Base-by-base conservation (phyloP, 2,888 invertebrate genomes). In the Stictocephala bisonia region DNA sequence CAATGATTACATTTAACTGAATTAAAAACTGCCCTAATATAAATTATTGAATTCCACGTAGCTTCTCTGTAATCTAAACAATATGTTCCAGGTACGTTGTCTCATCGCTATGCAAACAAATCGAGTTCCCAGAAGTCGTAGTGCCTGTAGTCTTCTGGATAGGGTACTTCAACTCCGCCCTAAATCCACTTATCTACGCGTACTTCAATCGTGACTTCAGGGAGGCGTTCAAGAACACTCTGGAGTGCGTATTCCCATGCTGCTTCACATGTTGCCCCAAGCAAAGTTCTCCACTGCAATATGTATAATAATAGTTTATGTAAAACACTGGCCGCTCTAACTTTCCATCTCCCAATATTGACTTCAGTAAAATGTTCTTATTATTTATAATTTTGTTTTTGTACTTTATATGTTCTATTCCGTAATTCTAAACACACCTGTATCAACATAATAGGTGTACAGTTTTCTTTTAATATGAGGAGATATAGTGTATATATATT, bases 161-260 rank as follows among this genome's bases (percentile, higher is more conserved):
- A 80, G 98, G 99, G 74, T 99, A 99, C 86, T 95, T 95, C 86
- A 97, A 97, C 86, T 96, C 96, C 13, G 95, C 95, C 67, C 87
- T 97, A 73, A 98, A 98, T 85, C 97, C 97, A 0, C 87, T 97
- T 78, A 96, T 98, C 81, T 97, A 96, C 85, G 97, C 97, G 77
- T 96, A 96, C 85, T 97, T 96, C 86, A 97, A 97, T 85, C 89
- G 96, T 50, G 98, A 99, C 85, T 98, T 99, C 85, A 90, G 98
- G 83, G 94, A 95, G 84, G 97, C 98, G 75, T 98, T 98, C 86
- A 94, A 94, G 85, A 94, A 94, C 84, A 95, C 95, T 41, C 87
- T 96, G 77, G 90, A 93, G 84, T 93, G 93, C 83, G 92, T 93
- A 24, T 87, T 95, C 82, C 98, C 92, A 71, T 93, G 93, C 87